Conservation (phyloP, 2,113 vertebrate genomes). For the Origma solitaria region DNA sequence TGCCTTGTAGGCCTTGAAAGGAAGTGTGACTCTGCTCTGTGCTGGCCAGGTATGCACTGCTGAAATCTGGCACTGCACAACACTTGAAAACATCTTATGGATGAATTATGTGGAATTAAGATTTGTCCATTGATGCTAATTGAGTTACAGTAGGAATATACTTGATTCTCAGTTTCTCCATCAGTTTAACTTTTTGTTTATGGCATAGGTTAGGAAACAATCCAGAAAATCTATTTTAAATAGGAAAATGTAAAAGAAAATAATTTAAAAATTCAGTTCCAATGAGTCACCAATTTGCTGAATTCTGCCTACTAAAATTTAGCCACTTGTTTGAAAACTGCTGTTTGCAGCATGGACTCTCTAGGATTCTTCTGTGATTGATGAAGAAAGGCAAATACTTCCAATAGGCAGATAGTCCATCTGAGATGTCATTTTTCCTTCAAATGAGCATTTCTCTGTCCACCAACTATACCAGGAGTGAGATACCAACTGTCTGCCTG, state of each 20-base stretch:
- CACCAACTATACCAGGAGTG: neutral
- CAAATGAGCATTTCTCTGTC: neutral
- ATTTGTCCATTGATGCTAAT: neutral
- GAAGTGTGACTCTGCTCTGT: neutral
- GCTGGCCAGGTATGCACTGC: neutral
- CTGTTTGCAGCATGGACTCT: neutral
- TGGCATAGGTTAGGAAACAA: neutral
- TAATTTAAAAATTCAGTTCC: neutral
- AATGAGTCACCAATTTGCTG: neutral
- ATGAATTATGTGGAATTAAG: neutral
- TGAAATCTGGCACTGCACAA: neutral
- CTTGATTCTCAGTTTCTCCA: neutral
- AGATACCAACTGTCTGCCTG: neutral
- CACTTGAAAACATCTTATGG: neutral
- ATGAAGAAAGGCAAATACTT: neutral
- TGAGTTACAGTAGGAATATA: neutral
- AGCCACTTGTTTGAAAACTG: neutral
- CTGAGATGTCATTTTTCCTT: neutral
- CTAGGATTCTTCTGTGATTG: neutral
- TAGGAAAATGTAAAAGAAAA: neutral
- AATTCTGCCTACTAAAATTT: neutral
- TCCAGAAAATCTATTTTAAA: neutral
- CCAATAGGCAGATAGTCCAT: neutral
- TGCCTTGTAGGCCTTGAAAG: conserved; percentile 13
- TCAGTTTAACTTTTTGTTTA: neutral